These are phyloP conservation scores for Gadus chalcogrammus DNA, from an alignment of 2,113 vertebrate genomes.

Conservation along the genomic window DNA sequence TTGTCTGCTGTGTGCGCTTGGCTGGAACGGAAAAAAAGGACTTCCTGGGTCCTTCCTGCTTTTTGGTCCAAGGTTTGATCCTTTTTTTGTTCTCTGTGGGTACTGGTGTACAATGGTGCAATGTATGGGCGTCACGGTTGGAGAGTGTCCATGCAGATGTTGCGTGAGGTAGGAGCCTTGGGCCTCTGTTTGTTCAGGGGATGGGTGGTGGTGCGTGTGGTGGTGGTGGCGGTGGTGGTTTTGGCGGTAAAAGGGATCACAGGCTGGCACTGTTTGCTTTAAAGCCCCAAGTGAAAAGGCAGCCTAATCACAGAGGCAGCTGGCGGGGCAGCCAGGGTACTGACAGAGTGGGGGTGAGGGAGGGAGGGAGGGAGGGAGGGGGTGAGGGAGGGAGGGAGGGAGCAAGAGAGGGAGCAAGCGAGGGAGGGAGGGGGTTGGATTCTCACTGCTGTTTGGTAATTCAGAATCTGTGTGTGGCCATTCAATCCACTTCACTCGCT, in stretches of 20 bases:
- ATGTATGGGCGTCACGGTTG: slow-evolving; percentile 57
- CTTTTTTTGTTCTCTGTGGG: neutral
- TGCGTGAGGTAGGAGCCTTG: slow-evolving; percentile 25
- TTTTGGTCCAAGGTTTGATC: neutral
- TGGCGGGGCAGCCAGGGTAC: slow-evolving; percentile 59
- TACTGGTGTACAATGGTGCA: slow-evolving; percentile 67
- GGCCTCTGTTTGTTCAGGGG: slow-evolving; percentile 62
- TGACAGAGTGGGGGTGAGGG: slow-evolving; percentile 45
- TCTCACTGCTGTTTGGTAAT: slow-evolving; percentile 73
- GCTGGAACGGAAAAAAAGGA: neutral
- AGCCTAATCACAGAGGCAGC: slow-evolving; percentile 70
- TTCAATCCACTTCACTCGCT: slow-evolving; percentile 45
- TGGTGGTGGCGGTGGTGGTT: neutral
- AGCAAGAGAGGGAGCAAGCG: slow-evolving; percentile 30
- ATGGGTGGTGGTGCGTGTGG: slow-evolving; percentile 36
- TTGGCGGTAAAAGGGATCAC: slow-evolving; percentile 47
- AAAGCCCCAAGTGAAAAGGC: slow-evolving; percentile 62
- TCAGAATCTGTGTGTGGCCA: slow-evolving; percentile 69
- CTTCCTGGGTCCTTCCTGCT: no score
- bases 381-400: slow-evolving; percentile 10
- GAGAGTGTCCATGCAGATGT: slow-evolving; percentile 54
- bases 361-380: slow-evolving; percentile 18
- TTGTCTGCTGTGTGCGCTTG: neutral
- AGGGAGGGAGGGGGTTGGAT: slow-evolving; percentile 35
- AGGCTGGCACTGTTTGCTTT: slow-evolving; percentile 67